Base-by-base conservation (phyloP, 1,140 invertebrate genomes). In the Tetragonula clypearis region DNA sequence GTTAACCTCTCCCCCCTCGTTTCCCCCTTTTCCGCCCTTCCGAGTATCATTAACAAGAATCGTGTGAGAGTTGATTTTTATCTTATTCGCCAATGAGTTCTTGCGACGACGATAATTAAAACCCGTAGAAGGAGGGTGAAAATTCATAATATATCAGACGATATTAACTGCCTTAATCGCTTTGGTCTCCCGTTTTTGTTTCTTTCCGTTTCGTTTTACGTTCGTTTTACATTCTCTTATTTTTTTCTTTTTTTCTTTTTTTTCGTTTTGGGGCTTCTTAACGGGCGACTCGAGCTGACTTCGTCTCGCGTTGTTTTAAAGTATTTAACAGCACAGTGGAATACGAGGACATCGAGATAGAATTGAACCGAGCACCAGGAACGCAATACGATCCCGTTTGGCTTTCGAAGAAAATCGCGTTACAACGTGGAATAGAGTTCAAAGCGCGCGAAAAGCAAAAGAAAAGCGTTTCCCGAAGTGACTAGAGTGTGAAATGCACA, bases 21-120 rank as follows among this genome's bases (percentile, higher is more conserved):
- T 12, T 0, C 62, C 17, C 9, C 41, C 35, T 26, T 35, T 19
- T 9, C 14, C 21, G 23, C 30, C 30, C 49, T 53, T 56, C 49
- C 23, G 15, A 35, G 26, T 62, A 56, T 87, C 66, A 62, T 87
- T 81, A 78, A 49, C 35, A 23, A 26, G 26, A 26, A 30, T 58
- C 58, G 66, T 66, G 65, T 87, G 86, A 74, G 73, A 87, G 62
- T n/a, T 65, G 77, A 87, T 78, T 80, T 58, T 80, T 88, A 88
- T 88, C 86, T 30, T 62, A 56, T 35, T 35, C 71, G 41, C 4
- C 77, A 66, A 87, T 88, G 35, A 72, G 80, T 80, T 84, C 60
- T 49, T 72, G n/a, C 58, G 15, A 23, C 15, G 17, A 15, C 26
- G 69, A 62, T 81, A 88, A 88, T 87, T 85, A 84, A 1, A 30